Percentiles rank a stretch among this genome's conserved stretches.
Evolutionary conservation across 2,113 vertebrate genomes (phyloP).

Genomic region (Nothobranchius kuhntae): DNA sequence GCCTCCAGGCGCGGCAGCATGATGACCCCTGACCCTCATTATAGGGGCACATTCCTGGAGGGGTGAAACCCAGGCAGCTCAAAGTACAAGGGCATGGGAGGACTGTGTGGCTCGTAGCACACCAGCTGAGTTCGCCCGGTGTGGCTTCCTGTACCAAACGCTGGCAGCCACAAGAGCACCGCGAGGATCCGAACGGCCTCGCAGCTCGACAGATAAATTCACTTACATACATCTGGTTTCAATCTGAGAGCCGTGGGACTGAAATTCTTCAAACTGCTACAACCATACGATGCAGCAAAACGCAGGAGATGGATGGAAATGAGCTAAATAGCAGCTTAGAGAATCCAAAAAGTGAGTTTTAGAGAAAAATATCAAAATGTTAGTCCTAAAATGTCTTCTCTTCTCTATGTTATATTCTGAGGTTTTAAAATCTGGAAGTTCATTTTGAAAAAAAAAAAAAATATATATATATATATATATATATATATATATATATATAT

Average conservation of each 20-base stretch:
- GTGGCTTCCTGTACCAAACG: slow-evolving; percentile 40
- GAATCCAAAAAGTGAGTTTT: not conserved
- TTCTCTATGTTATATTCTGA: too few relatives aligned
- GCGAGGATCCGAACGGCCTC: not conserved
- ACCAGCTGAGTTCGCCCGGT: slow-evolving; percentile 60
- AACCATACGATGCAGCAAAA: not conserved
- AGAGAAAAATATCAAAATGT: too few relatives aligned
- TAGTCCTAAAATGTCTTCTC: too few relatives aligned
- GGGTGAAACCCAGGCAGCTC: slow-evolving; percentile 70
- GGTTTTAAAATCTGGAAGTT: too few relatives aligned
- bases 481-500: too few relatives aligned
- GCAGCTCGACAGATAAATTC: slow-evolving; percentile 49
- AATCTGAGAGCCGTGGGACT: slow-evolving; percentile 60
- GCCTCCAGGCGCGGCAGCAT: slow-evolving; percentile 69
- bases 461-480: too few relatives aligned
- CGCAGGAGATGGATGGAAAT: not conserved
- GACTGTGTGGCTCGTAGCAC: slow-evolving; percentile 38
- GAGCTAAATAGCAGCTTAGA: not conserved
- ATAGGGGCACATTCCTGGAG: slow-evolving; percentile 75
- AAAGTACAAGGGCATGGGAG: slow-evolving; percentile 73
- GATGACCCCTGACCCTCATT: slow-evolving; percentile 81
- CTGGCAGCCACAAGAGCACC: slow-evolving; percentile 39
- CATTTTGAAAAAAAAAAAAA: too few relatives aligned
- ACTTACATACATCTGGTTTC: slow-evolving; percentile 70
- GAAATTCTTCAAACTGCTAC: slow-evolving; percentile 25